These are phyloP conservation scores for Drosophila bifasciata DNA, from an alignment of 1,140 invertebrate species.

Conservation along the genomic window DNA sequence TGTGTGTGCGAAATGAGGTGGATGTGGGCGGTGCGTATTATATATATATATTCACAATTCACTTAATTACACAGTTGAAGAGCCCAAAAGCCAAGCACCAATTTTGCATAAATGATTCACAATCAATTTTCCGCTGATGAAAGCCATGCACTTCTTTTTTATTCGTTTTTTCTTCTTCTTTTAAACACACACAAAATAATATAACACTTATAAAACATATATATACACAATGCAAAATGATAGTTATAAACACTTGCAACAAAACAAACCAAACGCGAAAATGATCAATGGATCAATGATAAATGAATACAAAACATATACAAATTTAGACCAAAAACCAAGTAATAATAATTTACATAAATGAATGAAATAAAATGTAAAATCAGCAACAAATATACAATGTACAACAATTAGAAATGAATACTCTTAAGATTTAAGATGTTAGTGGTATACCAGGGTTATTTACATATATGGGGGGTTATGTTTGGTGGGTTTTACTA, in stretches of 20 bases:
- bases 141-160: slow-evolving; percentile 21
- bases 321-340: background rate
- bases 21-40: too few species aligned
- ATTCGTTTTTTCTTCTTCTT: too few species aligned
- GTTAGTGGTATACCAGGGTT: too few species aligned
- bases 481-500: too few species aligned
- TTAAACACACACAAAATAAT: slow-evolving; percentile 5
- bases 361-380: too few species aligned
- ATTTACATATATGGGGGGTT: too few species aligned
- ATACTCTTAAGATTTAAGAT: too few species aligned
- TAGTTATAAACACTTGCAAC: background rate
- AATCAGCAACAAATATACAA: too few species aligned
- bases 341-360: background rate
- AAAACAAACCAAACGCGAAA: slow-evolving; percentile 18
- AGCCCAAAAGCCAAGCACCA: slow-evolving; percentile 51
- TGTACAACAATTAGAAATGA: too few species aligned
- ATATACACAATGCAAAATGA: too few species aligned
- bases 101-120: slow-evolving; percentile 21
- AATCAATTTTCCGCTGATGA: slow-evolving; percentile 9
- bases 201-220: too few species aligned
- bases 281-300: slow-evolving; percentile 17
- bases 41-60: slow-evolving; percentile 25
- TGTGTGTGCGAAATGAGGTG: background rate
- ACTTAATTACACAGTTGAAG: slow-evolving; percentile 29
- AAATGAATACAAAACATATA: slow-evolving; percentile 6